These are phyloP conservation scores for Hetaerina titia DNA, from an alignment of 2,888 invertebrate genomes.

Conservation along the genomic window DNA sequence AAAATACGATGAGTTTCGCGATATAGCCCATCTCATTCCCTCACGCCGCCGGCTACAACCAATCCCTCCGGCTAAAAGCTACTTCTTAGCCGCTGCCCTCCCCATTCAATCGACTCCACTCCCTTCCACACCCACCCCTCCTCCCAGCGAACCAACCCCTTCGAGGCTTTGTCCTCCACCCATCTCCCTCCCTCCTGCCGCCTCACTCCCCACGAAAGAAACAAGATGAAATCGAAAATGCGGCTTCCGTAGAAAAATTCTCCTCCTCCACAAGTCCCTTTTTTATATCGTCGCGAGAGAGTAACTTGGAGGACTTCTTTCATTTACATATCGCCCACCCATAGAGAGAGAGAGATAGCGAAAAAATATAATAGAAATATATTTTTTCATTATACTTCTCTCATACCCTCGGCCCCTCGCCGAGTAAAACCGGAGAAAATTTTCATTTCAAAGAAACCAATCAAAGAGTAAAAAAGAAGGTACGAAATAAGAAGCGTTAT, in stretches of 20 bases:
- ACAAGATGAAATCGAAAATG: constrained; percentile 35
- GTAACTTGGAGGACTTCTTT: constrained; percentile 20
- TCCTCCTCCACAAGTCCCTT: background rate
- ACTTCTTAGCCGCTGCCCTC: background rate
- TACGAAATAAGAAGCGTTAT: background rate
- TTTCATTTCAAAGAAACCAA: constrained; percentile 44
- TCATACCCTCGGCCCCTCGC: background rate
- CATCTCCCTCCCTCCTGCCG: background rate
- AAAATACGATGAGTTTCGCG: background rate
- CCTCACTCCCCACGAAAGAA: background rate
- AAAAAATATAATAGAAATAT: background rate
- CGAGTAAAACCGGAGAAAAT: constrained; percentile 8
- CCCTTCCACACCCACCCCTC: background rate
- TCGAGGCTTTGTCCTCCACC: background rate
- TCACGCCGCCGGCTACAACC: background rate
- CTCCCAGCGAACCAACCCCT: background rate
- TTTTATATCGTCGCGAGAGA: background rate
- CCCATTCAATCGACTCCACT: constrained; percentile 18
- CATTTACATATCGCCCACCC: constrained; percentile 23
- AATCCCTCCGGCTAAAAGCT: background rate
- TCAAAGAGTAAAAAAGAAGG: constrained; percentile 37
- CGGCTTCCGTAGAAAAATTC: constrained; percentile 14
- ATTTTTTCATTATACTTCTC: background rate
- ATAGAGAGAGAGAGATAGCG: background rate
- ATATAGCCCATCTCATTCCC: background rate